Conservation (phyloP, 2,113 vertebrate species). For the Chlamydotis undulata region DNA sequence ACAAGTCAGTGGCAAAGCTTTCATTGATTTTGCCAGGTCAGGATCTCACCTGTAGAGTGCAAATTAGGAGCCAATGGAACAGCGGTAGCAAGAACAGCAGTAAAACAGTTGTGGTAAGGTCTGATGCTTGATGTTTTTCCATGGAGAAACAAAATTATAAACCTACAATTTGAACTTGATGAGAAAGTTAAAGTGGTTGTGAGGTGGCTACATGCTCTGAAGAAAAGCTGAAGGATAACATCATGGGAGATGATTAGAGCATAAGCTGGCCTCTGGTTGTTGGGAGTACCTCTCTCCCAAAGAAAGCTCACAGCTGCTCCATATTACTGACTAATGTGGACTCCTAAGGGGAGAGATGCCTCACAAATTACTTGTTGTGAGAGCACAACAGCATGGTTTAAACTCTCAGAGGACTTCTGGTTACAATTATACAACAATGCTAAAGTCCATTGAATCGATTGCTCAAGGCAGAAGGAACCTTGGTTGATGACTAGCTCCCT, state of each 20-base stretch:
- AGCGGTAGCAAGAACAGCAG: background rate
- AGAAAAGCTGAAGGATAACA: background rate
- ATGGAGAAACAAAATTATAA: background rate
- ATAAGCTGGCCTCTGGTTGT: background rate
- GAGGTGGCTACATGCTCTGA: background rate
- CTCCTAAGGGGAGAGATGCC: conserved; percentile 4
- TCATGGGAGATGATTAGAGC: background rate
- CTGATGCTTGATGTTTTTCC: background rate
- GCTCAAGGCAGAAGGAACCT: conserved; percentile 21
- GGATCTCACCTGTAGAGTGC: background rate
- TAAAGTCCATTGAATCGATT: conserved; percentile 17
- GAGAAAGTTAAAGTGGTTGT: background rate
- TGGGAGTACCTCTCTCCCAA: background rate
- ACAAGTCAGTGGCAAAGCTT: background rate
- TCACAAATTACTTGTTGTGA: conserved; percentile 8
- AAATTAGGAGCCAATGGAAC: background rate
- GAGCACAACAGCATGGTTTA: background rate
- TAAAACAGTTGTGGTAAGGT: background rate
- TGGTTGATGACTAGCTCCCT: conserved; percentile 9
- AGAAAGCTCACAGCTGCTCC: conserved; percentile 1
- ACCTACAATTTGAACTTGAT: background rate
- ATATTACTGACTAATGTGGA: background rate
- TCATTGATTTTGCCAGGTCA: background rate
- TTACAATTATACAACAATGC: conserved; percentile 44
- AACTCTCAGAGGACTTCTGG: conserved; percentile 12